Evolutionary conservation across 2,113 vertebrate species (phyloP), one percentile per base, ranked within the genome.

Genomic region (Tympanuchus pallidicinctus): DNA sequence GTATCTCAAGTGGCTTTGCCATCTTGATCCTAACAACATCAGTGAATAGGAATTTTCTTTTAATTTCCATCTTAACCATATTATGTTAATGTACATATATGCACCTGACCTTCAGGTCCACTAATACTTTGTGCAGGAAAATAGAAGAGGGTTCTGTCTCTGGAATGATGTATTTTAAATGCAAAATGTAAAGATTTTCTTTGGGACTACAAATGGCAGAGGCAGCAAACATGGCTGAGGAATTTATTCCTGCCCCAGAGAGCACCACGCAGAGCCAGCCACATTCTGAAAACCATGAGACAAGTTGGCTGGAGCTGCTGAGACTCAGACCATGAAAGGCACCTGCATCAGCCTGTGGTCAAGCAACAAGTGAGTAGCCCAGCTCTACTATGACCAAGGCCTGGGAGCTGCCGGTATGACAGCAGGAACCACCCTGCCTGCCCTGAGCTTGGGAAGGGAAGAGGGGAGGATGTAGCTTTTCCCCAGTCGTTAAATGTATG

Each of bases 361-460:
- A 88, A 61, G 14, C 56, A 45, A 87, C 36, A 78, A 82, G 30
- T 27, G 43, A 91, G 43, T 50, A 82, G 60, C 66, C n/a, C 25
- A 36, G 47, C 34, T 86, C 34, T 71, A 76, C 54, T 1, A 0
- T 5, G 69, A 91, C 60, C 82, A 82, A 90, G 38, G 48, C 70
- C n/a, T 61, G 91, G 93, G 69, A 88, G 78, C 78, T 61, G 82
- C 70, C 21, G 21, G 75, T 16, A 70, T 69, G 67, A 52, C 81
- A 79, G 36, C 0, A 0, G 36, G 59, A 54, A 92, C 50, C 2
- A 0, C 0, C 0, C 18, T 71, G 67, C 50, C 60, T 52, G n/a
- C 21, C 57, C 76, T 12, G 9, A 13, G 1, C 14, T 45, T 38
- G 89, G 32, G 59, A 28, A 38, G 27, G 66, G 3, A 52, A 7